phyloP scores from a whole-genome alignment of 1,140 invertebrate genomes.

The Elymnias hypermnestra region DNA sequence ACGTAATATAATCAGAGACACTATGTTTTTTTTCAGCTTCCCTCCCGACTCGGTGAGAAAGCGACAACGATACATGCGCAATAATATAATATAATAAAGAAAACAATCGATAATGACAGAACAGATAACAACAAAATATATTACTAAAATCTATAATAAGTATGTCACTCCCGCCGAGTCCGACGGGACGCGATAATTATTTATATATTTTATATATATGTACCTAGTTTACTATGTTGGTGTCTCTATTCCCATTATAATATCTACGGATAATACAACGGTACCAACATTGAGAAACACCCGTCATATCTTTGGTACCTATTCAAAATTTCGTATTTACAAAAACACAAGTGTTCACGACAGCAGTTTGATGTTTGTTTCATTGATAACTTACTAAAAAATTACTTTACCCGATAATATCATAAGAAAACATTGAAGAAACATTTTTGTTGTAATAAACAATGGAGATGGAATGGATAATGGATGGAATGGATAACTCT shows the following conservation, averaged over 20 bases:
- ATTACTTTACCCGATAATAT: no score
- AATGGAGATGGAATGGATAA: no score
- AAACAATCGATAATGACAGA: conserved; percentile 60
- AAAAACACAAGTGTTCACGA: no score
- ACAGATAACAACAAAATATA: conserved; percentile 69
- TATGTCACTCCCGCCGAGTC: conserved; percentile 34
- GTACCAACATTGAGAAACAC: conserved; percentile 41
- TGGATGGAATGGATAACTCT: no score
- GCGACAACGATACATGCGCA: conserved; percentile 35
- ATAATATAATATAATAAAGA: conserved; percentile 40
- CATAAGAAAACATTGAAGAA: no score
- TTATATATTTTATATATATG: conserved; percentile 55
- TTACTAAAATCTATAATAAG: conserved; percentile 47
- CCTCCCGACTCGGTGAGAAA: conserved; percentile 32
- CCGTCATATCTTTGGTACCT: no score
- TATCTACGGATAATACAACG: conserved; percentile 54
- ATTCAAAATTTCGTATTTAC: no score
- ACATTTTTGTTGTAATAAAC: no score
- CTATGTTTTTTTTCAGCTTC: conserved; percentile 14
- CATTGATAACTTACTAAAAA: no score
- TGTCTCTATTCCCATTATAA: conserved; percentile 69
- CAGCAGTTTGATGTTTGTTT: no score
- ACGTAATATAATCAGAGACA: conserved; percentile 41
- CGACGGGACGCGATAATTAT: conserved; percentile 33
- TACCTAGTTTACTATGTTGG: conserved; percentile 69